Evolutionary conservation across 2,797 vertebrate species (phyloP), one percentile per base, ranked within the genome.

Genomic region (Poecilia picta): DNA sequence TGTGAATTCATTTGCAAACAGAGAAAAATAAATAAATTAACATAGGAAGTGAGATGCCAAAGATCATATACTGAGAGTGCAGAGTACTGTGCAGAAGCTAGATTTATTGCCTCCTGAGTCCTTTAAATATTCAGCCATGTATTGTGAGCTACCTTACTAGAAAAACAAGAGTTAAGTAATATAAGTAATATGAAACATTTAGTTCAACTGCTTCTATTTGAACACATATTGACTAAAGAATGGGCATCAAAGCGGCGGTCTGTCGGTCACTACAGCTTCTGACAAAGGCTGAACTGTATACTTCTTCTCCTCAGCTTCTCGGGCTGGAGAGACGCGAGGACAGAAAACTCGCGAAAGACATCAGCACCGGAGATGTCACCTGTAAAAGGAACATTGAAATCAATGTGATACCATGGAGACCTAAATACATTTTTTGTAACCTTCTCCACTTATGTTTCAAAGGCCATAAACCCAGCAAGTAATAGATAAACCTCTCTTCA

Each of bases 261-360:
- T 82, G 28, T 5, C 18, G 70, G 68, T 77, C 75, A 81, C 53
- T 77, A 77, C n/a, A 73, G 70, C 72, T 77, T 87, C 91, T 90
- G 88, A 80, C 87, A 89, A 72, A 81, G 90, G 86, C 92, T 94
- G 95, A 96, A 94, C 55, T 95, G 92, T 2, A 91, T 8, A 78
- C 94, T 96, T 81, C 96, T 92, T 62, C 95, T 91, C 78, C 94
- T 97, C 91, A 97, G 90, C 84, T 97, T 97, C 93, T 98, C 92
- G 45, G 95, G 96, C 85, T 96, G 89, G 92, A 95, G 91, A 79
- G 95, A 96, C 70, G 97, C 95, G 92, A 97, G 89, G 94, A 96
- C 89, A 89, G 97, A 96, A 96, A 97, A 96, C 84, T 97, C 87
- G 91, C 96, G 85, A 96, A 96, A 94, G 96, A 97, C 94, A 91